phyloP scores from a whole-genome alignment of 2,888 invertebrate genomes.

The Brachyptera putata region DNA sequence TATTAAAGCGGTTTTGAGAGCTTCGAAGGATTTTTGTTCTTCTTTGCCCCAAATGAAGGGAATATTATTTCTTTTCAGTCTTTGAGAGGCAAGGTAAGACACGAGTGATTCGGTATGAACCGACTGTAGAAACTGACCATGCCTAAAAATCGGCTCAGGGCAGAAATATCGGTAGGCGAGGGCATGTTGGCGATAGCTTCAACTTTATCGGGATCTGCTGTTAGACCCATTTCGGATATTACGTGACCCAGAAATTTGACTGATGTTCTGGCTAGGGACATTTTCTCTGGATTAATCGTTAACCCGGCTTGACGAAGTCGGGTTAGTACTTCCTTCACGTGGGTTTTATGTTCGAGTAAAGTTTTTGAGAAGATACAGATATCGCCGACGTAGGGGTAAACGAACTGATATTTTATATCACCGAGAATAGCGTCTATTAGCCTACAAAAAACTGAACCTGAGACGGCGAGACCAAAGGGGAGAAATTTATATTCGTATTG shows the following conservation, averaged over 20 bases:
- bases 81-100: not conserved
- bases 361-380: not conserved
- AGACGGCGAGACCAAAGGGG: slow-evolving; percentile 19
- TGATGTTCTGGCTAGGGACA: not conserved
- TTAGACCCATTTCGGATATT: not conserved
- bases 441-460: slow-evolving; percentile 2
- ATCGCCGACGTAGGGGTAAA: not conserved
- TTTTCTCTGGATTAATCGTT: not conserved
- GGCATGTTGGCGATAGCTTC: not conserved
- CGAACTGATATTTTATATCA: slow-evolving; percentile 12
- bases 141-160: not conserved
- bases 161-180: not conserved
- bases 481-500: slow-evolving; percentile 16
- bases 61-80: not conserved
- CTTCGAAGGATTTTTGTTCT: not conserved
- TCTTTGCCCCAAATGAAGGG: not conserved
- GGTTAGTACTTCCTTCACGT: not conserved
- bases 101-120: not conserved
- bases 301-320: not conserved
- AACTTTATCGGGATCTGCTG: not conserved
- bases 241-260: not conserved
- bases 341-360: not conserved
- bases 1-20: not conserved
- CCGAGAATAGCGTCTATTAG: slow-evolving; percentile 17
- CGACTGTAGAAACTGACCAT: not conserved